Percentiles rank a stretch among this genome's conserved stretches.
These are phyloP conservation scores for Caenorhabditis japonica DNA, from an alignment of 2,888 invertebrate species.

Conservation along the genomic window DNA sequence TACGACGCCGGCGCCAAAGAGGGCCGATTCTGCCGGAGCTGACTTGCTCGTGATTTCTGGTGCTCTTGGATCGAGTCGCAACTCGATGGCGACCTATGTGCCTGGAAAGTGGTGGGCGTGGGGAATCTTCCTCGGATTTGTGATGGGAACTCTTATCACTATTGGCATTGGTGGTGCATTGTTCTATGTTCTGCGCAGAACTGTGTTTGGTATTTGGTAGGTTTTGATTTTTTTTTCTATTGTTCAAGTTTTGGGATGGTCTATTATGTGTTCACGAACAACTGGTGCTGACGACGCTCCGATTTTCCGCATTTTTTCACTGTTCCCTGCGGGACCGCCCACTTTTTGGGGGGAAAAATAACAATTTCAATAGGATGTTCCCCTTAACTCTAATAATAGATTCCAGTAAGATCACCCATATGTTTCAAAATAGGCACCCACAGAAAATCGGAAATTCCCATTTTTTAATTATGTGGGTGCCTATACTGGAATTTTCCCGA, in stretches of 20 bases:
- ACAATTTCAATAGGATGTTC: no score
- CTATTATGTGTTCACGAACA: no score
- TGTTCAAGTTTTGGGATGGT: background rate
- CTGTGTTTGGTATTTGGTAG: constrained; percentile 28
- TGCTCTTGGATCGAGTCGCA: background rate
- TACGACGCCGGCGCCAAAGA: constrained; percentile 1
- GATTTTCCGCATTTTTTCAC: background rate
- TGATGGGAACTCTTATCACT: constrained; percentile 31
- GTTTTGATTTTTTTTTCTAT: constrained; percentile 1
- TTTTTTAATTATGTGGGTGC: no score
- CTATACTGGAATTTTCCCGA: constrained; percentile 8
- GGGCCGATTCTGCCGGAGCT: background rate
- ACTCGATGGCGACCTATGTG: constrained; percentile 1
- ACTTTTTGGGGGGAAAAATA: no score
- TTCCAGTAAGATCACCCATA: no score
- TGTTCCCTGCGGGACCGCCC: no score
- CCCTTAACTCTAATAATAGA: no score
- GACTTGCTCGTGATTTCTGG: background rate
- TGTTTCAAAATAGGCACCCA: no score
- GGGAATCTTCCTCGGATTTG: constrained; percentile 40
- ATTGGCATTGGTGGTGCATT: constrained; percentile 16
- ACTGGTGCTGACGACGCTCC: no score
- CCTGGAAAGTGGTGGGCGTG: constrained; percentile 40
- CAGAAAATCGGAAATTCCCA: no score
- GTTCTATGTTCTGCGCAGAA: constrained; percentile 24